Evolutionary conservation across 2,797 vertebrate species (phyloP), one percentile per base, ranked within the genome.

Genomic region (Onychomys leucogaster): DNA sequence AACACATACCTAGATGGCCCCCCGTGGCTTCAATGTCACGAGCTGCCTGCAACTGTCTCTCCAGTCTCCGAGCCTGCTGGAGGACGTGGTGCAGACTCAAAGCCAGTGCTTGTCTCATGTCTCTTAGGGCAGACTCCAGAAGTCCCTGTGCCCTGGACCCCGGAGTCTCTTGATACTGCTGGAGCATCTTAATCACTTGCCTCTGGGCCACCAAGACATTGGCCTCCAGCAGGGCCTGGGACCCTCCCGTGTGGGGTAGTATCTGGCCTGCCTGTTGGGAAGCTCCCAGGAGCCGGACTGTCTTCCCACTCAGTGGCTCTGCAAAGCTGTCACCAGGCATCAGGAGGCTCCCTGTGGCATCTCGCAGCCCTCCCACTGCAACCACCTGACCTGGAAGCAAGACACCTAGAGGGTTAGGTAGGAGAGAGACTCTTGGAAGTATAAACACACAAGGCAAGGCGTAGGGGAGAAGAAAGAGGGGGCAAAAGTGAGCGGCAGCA

Each of bases 291-390:
- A 99, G 94, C 46, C 91, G 98, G 83, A 97, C 96, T 34, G 94
- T 96, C 88, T 98, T 98, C 71, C 99, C 98, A 78, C 99, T 99
- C 96, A 99, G 98, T 7, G 99, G 99, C 59, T 99, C 99, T 0
- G 98, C 98, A 96, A 99, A 99, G 94, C 98, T 96, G 96, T 99
- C 99, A 0, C 98, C 98, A 23, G 99, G 98, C 52, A 99, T 96
- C 91, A 98, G 10, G 29, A 97, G 85, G 27, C 80, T 96, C 76
- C 98, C 97, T 0, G 95, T 98, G 75, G 98, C 91, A 80, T 89
- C 92, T 46, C 76, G 8, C 5, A 99, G 97, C 10, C 99, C 99
- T n/a, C 99, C 99, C 73, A 99, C 97, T 84, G 99, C 99, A 94
- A 99, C 43, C 41, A 99, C 98, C 19, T 98, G 97, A 95, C 99